Evolutionary conservation across 2,888 invertebrate genomes (phyloP), one percentile per base, ranked within the genome.

Genomic region (Argyresthia goedartella): DNA sequence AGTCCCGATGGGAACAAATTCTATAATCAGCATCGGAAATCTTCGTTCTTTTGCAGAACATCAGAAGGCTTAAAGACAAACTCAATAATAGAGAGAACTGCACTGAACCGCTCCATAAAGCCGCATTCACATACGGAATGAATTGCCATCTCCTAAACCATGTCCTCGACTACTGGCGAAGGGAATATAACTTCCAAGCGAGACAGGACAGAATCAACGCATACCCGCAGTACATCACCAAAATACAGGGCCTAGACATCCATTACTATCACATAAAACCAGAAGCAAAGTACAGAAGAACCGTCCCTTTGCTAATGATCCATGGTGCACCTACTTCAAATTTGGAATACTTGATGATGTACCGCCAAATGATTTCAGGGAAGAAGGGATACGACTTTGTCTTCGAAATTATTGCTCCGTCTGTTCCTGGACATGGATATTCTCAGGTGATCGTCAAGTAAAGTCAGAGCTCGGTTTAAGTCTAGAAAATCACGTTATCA

Each of bases 41-140:
- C 25, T 25, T 25, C 6, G 25, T 25, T 25, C 6, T 10, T 16
- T 50, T 50, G 7, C 50, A 50, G 50, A 50, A 34, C 34, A 50
- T 50, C 1, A 15, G 42, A 8, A 33, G 42, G 16, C 42, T 50
- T 7, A 10, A 8, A 11, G 8, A 3, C 9, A 15, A 35, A 9
- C 25, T 50, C 11, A 4, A 25, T 1, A 11, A n/a, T 16, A 8
- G 42, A 13, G 11, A 13, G 25, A 4, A 13, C n/a, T 42, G 41
- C 14, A 41, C 33, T 0, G n/a, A 13, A 13, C 92, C 94, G 0
- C 66, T 94, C 48, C 91, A 93, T 70, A 89, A 88, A 49, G 76
- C 87, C 0, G 90, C 89, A 6, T 96, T 95, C 74, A 88, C 91
- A 54, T 96, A 96, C 65, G 97, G 97, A 1, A 92, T 96, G 68